Evolutionary conservation across 92 coral and sea anemone species (phyloP), one percentile per base, ranked within the genome.

Genomic region (Porites evermanni): DNA sequence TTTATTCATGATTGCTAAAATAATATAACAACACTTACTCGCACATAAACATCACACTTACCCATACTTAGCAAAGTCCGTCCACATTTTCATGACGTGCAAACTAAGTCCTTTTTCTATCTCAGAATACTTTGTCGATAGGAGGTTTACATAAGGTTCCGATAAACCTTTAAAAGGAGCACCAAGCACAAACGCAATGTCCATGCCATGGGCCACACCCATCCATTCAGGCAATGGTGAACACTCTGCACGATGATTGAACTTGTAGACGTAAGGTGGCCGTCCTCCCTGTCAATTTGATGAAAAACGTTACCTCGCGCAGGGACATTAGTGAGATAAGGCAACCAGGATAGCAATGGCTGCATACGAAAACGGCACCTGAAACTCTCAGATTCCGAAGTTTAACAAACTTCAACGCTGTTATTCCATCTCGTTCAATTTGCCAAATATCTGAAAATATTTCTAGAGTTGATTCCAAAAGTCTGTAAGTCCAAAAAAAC

Each of bases 51-150:
- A 38, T 38, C 47, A 38, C 47, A 38, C 96, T 68, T 86, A 95
- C 98, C 98, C 98, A 69, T 70, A 80, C 85, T 95, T 95, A 47
- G 98, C 98, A 89, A 95, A 95, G 81, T 91, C 92, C 44, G 94
- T 84, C 98, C 98, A 95, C 65, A 91, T 69, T 73, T 78, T 83
- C 89, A 95, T 95, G 24, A 91, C 70, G 47, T 88, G 67, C 29
- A 65, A 24, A 9, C 95, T 77, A 12, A 77, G 12, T 1, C 80
- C 80, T 16, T 77, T 77, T 77, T 77, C 80, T 14, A 59, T 59
- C 16, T 77, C 53, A 20, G 80, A 77, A 26, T 58, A 77, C 53
- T 61, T 77, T 12, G 53, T 14, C 17, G 5, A 20, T 26, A 77
- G 19, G 47, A 16, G 4, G n/a, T 59, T 16, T 26, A 60, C 52